Conservation (phyloP, 2,113 vertebrate species). For the Illadopsis cleaveri region DNA sequence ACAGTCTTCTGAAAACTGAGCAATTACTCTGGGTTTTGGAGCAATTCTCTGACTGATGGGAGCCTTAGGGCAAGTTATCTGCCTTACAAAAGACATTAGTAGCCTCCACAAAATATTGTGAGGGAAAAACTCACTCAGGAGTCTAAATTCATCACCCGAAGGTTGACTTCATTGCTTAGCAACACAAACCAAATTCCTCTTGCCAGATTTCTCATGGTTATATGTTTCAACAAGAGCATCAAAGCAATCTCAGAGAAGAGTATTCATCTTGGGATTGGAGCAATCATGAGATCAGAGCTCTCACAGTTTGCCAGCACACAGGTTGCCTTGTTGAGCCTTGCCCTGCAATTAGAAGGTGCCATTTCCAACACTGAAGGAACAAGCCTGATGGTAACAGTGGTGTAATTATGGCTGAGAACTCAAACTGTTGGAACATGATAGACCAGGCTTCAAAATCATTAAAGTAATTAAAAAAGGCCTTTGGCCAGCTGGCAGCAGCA, state of each 20-base stretch:
- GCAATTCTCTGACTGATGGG: not conserved
- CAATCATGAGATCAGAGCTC: not conserved
- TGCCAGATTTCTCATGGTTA: not conserved
- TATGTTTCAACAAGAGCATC: not conserved
- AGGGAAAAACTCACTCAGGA: not conserved
- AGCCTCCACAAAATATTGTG: not conserved
- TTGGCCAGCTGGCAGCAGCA: not conserved
- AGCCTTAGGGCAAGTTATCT: not conserved
- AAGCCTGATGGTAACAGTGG: not conserved
- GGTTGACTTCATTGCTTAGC: not conserved
- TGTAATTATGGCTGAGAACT: not conserved
- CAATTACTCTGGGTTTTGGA: not conserved
- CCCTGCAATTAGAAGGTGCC: not conserved
- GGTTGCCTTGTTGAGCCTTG: not conserved
- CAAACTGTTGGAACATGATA: not conserved
- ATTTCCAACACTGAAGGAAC: not conserved
- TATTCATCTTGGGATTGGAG: not conserved
- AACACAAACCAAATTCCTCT: not conserved
- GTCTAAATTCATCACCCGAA: not conserved
- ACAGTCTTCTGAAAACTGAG: not conserved
- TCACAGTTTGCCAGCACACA: not conserved
- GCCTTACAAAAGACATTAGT: not conserved
- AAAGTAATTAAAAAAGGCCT: not conserved
- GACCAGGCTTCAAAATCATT: not conserved
- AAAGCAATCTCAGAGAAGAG: not conserved